phyloP scores from a whole-genome alignment of 2,113 vertebrate genomes.

The Prietella phreatophila region DNA sequence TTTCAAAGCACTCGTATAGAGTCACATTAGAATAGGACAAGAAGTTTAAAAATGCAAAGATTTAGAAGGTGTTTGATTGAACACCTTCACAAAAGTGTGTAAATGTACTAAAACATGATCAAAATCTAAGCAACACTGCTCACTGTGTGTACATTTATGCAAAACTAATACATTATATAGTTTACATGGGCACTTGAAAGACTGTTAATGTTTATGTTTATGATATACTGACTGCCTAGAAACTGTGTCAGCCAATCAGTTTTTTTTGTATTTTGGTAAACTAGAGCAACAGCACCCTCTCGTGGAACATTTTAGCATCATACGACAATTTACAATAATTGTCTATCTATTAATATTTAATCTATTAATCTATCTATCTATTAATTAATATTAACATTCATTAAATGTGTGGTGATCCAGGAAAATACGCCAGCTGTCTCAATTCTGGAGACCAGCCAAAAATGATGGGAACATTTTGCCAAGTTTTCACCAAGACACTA shows the following conservation, averaged over 20 bases:
- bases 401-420: not conserved
- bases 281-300: constrained; percentile 3
- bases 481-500: not conserved
- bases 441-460: not conserved
- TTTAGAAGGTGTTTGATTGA: not conserved
- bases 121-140: too few species aligned
- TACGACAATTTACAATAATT: not conserved
- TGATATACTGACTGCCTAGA: not conserved
- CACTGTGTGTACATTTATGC: not conserved
- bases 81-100: not conserved
- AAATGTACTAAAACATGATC: not conserved
- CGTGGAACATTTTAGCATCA: not conserved
- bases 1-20: too few species aligned
- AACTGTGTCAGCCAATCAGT: not conserved
- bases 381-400: not conserved
- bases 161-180: not conserved
- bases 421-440: not conserved
- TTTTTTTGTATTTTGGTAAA: not conserved
- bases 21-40: not conserved
- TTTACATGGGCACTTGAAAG: not conserved
- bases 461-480: not conserved
- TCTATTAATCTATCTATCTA: too few species aligned
- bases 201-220: not conserved
- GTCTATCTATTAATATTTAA: too few species aligned
- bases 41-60: not conserved